Percentiles rank a stretch among this genome's conserved stretches.
Evolutionary conservation across 2,113 vertebrate species (phyloP).

Genomic region (Erythrocercus mccallii): DNA sequence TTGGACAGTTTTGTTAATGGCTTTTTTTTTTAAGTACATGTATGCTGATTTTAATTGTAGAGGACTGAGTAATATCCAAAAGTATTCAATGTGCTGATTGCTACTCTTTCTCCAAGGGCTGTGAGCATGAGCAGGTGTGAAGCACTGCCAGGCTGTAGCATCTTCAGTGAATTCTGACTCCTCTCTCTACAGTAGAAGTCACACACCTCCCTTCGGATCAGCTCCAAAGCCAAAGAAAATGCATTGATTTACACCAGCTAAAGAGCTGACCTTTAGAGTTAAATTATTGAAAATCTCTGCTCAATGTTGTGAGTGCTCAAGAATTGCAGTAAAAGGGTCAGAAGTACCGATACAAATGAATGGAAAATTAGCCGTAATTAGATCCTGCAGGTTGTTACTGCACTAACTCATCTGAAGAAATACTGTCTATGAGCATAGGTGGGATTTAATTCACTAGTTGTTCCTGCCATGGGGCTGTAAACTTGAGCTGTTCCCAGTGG

Average conservation of each 20-base stretch:
- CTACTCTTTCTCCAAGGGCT: background rate
- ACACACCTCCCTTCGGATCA: background rate
- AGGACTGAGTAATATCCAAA: background rate
- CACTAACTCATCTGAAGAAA: background rate
- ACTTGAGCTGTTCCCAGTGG: background rate
- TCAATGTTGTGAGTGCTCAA: background rate
- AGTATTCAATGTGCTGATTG: background rate
- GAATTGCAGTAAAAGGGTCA: slow-evolving; percentile 49
- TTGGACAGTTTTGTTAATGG: background rate
- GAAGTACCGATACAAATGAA: slow-evolving; percentile 23
- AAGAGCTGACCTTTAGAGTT: slow-evolving; percentile 16
- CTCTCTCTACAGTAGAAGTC: background rate
- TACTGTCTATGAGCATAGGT: background rate
- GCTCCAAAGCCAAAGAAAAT: slow-evolving; percentile 20
- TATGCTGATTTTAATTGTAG: background rate
- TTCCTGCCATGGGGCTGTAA: background rate
- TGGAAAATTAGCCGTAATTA: slow-evolving; percentile 43
- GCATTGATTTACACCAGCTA: slow-evolving; percentile 34
- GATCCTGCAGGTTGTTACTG: background rate
- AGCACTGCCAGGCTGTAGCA: background rate
- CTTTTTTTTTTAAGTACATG: background rate
- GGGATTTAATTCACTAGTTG: background rate
- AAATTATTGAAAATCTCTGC: slow-evolving; percentile 49
- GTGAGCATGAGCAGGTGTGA: accelerated
- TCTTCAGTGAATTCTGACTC: background rate